Conservation (phyloP, 2,113 vertebrate genomes). For the Plecotus auritus region DNA sequence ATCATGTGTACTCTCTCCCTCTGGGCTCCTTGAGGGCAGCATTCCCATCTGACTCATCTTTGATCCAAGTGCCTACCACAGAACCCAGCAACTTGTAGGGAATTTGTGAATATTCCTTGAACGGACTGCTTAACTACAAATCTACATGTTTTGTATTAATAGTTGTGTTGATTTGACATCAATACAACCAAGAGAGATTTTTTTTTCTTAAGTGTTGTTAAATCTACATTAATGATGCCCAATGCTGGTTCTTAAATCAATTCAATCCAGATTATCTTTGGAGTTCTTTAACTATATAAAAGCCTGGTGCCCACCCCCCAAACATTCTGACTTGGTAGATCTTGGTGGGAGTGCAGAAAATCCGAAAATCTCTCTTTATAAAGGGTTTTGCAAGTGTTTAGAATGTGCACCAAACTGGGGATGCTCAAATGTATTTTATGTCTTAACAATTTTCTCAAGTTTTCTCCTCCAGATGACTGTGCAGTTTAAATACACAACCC, state of each 20-base stretch:
- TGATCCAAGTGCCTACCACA: not conserved
- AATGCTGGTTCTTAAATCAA: not conserved
- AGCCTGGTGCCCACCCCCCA: not conserved
- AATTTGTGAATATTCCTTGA: not conserved
- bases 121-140: not conserved
- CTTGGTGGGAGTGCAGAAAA: not conserved
- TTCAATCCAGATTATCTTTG: not conserved
- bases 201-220: not conserved
- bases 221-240: not conserved
- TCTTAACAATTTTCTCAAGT: not conserved
- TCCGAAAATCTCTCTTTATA: not conserved
- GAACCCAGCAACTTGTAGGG: not conserved
- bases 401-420: not conserved
- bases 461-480: not conserved
- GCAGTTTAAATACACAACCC: not conserved
- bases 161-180: not conserved
- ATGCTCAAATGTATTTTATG: not conserved
- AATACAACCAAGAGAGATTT: not conserved
- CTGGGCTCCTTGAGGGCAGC: not conserved
- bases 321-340: not conserved
- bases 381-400: not conserved
- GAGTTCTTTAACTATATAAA: not conserved
- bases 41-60: not conserved
- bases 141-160: not conserved
- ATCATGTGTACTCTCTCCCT: not conserved